phyloP scores from a whole-genome alignment of 1,140 invertebrate genomes.

The Brachionus rubens region DNA sequence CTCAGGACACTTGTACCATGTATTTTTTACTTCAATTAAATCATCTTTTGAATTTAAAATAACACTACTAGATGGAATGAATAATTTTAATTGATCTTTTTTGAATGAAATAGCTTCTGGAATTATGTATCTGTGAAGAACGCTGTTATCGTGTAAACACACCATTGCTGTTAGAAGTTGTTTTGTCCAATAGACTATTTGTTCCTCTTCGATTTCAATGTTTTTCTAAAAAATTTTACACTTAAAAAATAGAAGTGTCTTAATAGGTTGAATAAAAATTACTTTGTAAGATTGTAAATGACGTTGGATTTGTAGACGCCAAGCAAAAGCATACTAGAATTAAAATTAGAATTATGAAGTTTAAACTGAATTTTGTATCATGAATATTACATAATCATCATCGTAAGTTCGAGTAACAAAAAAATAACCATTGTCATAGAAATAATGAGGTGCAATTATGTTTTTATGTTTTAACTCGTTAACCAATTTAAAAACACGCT shows the following conservation, averaged over 20 bases:
- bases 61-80: slow-evolving; percentile 31
- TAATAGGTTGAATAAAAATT: too few species aligned
- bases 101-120: slow-evolving; percentile 34
- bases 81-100: slow-evolving; percentile 25
- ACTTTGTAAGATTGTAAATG: slow-evolving; percentile 33
- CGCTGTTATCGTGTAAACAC: slow-evolving; percentile 29
- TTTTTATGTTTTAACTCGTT: slow-evolving; percentile 32
- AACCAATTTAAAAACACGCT: slow-evolving; percentile 29
- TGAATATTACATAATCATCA: slow-evolving; percentile 26
- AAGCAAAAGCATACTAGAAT: slow-evolving; percentile 40
- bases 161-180: slow-evolving; percentile 14
- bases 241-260: too few species aligned
- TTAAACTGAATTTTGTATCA: not conserved
- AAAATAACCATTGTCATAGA: slow-evolving; percentile 10
- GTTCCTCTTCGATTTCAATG: slow-evolving; percentile 43
- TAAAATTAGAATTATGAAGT: not conserved
- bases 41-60: slow-evolving; percentile 2
- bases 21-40: not conserved
- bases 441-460: slow-evolving; percentile 35
- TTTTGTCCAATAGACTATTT: slow-evolving; percentile 37
- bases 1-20: slow-evolving; percentile 45
- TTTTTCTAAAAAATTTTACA: too few species aligned
- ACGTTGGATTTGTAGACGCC: slow-evolving; percentile 40
- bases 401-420: slow-evolving; percentile 40
- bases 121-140: slow-evolving; percentile 40